Percentiles rank a stretch among this genome's conserved stretches.
Evolutionary conservation across 2,888 invertebrate genomes (phyloP).

Genomic region (Melinopterus prodromus): DNA sequence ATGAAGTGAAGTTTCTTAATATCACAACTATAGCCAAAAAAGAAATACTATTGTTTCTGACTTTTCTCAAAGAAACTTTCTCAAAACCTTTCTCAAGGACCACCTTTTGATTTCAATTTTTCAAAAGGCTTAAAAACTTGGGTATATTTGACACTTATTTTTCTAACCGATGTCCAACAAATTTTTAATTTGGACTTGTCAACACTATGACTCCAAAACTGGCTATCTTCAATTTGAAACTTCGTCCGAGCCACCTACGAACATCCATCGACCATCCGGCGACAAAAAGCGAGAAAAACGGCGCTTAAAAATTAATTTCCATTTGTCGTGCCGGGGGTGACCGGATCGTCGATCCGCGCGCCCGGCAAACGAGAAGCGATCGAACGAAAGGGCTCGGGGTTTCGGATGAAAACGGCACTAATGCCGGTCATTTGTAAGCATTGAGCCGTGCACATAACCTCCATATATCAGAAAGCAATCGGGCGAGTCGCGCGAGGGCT

Average conservation of each 20-base stretch:
- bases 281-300: constrained; percentile 7
- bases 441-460: constrained; percentile 56
- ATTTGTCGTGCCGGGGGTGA: constrained; percentile 10
- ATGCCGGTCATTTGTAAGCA: constrained; percentile 61
- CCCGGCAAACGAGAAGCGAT: background rate
- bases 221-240: no score
- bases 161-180: no score
- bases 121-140: no score
- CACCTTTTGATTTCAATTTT: no score
- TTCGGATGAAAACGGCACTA: constrained; percentile 46
- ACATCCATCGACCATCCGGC: background rate
- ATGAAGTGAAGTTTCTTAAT: no score
- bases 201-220: no score
- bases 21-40: no score
- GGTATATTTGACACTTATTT: no score
- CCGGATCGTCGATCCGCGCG: background rate
- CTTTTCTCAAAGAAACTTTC: no score
- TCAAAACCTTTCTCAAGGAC: no score
- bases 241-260: background rate
- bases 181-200: no score
- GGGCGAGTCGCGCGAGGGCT: constrained; percentile 59
- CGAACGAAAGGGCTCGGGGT: constrained; percentile 5
- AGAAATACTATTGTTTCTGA: no score
- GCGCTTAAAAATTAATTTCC: constrained; percentile 35
- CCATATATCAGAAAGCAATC: constrained; percentile 61